Evolutionary conservation across 35 echinoderm and acorn worm genomes (phyloP), one percentile per base, ranked within the genome.

Genomic region (Hemicentrotus pulcherrimus): DNA sequence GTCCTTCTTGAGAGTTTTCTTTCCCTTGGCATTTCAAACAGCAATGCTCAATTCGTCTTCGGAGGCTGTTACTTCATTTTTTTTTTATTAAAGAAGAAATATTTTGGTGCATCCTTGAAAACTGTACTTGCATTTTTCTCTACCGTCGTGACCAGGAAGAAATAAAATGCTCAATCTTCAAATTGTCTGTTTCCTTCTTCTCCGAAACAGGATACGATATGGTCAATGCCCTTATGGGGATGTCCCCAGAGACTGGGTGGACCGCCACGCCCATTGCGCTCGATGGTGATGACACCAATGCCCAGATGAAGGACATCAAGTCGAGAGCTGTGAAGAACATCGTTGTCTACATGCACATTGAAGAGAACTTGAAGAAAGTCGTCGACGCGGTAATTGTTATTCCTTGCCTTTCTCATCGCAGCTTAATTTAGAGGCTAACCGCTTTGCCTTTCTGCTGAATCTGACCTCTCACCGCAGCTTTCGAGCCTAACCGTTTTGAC

Each of bases 321-420:
- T 32, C 88, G 10, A 94, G 92, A 35, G 50, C 86, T 48, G 87
- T 92, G 5, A 96, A 98, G 85, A 98, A 98, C 47, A 94, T 96
- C 86, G 48, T 98, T 9, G 55, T 97, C 16, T 97, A 59, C 93
- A 71, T 97, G 18, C 95, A 94, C n/a, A 92, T 96, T 31, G 96
- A 97, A 93, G 97, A 98, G n/a, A 95, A 96, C 48, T 91, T 96
- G 11, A 94, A 96, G 31, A 32, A 6, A 32, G 97, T 98, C 19
- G 93, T 98, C 11, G 86, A 86, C 46, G 94, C 70, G 93, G 96
- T 96, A 61, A 35, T 94, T 94, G n/a, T 2, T 78, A 22, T 28
- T 28, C 4, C 50, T 78, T 28, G 19, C 65, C 65, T 28, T 28
- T 28, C 28, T 78, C 24, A 78, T 4, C 65, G 65, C 24, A 78